Evolutionary conservation across 2,113 vertebrate genomes (phyloP).

Genomic region (Probosciger aterrimus): DNA sequence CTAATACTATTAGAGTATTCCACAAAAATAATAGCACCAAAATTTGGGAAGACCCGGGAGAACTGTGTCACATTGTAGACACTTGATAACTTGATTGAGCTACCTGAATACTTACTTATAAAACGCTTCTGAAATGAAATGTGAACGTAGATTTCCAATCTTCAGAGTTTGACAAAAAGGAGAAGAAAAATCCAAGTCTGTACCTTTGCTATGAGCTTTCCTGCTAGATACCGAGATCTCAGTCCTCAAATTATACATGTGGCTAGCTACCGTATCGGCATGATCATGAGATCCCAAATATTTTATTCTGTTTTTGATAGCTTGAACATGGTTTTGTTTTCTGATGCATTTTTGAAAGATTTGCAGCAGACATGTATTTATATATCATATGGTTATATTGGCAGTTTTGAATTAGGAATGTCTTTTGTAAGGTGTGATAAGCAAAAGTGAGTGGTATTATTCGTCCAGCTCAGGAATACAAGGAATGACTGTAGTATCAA

Average conservation of each 20-base stretch:
- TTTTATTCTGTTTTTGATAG: not conserved
- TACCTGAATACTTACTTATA: not conserved
- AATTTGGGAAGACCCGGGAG: not conserved
- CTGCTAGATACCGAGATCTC: not conserved
- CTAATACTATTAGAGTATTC: not conserved
- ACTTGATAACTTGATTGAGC: not conserved
- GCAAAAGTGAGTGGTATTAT: not conserved
- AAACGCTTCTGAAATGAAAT: not conserved
- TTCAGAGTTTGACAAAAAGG: not conserved
- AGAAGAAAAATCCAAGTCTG: not conserved
- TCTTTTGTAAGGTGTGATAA: accelerated
- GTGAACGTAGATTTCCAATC: not conserved
- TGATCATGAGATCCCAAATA: not conserved
- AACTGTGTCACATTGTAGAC: not conserved
- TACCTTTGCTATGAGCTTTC: not conserved
- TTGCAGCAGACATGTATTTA: not conserved
- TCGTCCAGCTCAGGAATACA: not conserved
- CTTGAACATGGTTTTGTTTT: not conserved
- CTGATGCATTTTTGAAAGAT: not conserved
- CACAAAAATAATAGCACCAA: not conserved
- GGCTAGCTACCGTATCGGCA: not conserved
- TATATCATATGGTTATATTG: not conserved
- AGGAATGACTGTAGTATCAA: not conserved
- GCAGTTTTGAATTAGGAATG: not conserved
- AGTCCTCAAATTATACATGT: not conserved